Evolutionary conservation across 1,140 invertebrate genomes (phyloP).

Genomic region (Vanessa atalanta): DNA sequence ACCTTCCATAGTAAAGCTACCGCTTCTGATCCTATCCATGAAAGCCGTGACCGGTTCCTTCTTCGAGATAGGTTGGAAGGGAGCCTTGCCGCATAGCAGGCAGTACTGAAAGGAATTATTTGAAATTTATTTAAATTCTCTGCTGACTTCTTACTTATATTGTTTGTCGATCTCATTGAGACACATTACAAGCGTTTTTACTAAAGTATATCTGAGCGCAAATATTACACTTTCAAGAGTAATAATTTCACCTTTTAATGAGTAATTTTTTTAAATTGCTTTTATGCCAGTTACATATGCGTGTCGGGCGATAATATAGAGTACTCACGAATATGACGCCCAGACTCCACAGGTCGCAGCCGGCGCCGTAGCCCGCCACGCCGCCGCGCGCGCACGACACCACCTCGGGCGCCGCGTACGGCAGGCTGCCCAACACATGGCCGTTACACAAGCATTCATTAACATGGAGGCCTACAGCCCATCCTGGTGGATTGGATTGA

Average conservation of each 20-base stretch:
- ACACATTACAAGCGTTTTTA: too few species aligned
- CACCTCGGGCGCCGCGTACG: constrained; percentile 96
- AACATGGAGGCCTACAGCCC: too few species aligned
- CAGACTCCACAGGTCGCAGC: constrained; percentile 96
- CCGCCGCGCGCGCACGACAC: constrained; percentile 80
- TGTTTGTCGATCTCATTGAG: background rate
- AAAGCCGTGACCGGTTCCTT: constrained; percentile 88
- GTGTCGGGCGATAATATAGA: too few species aligned
- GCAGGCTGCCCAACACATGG: constrained; percentile 77
- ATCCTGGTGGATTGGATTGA: too few species aligned
- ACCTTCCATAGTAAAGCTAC: constrained; percentile 87
- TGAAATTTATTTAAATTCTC: background rate
- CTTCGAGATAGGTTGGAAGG: constrained; percentile 85
- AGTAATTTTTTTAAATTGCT: too few species aligned
- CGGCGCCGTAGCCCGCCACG: constrained; percentile 88
- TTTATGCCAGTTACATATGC: too few species aligned
- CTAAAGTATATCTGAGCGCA: too few species aligned
- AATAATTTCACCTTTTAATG: too few species aligned
- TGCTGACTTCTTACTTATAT: background rate
- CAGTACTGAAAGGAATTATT: constrained; percentile 83
- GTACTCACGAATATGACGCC: constrained; percentile 88
- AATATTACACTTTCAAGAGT: too few species aligned
- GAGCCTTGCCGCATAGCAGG: constrained; percentile 92
- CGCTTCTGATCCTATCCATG: constrained; percentile 89
- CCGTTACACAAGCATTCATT: too few species aligned